These are phyloP conservation scores for Zootoca vivipara DNA, from an alignment of 2,113 vertebrate genomes.

Conservation along the genomic window DNA sequence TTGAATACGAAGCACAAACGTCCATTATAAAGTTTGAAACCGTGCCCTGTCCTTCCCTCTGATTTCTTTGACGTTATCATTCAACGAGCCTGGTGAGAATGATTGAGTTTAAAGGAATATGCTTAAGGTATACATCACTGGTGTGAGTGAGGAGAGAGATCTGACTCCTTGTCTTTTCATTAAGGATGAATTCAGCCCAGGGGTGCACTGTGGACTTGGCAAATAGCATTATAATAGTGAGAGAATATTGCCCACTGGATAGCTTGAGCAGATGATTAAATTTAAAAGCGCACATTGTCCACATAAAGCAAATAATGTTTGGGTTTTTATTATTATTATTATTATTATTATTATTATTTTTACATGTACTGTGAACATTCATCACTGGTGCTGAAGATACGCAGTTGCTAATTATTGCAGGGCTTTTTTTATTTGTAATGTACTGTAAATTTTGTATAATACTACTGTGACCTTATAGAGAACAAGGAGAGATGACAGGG, in stretches of 20 bases:
- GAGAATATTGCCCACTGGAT: conserved; percentile 79
- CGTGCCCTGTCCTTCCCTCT: conserved; percentile 52
- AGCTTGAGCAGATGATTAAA: conserved; percentile 87
- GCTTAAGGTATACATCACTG: conserved; percentile 50
- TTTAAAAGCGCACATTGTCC: conserved; percentile 81
- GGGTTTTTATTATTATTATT: conserved; percentile 17
- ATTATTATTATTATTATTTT: conserved; percentile 33
- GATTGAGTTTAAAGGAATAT: conserved; percentile 68
- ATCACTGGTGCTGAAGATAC: conserved; percentile 77
- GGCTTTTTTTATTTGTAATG: conserved; percentile 78
- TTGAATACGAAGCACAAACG: conserved; percentile 9
- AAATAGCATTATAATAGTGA: conserved; percentile 84
- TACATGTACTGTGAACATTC: conserved; percentile 81
- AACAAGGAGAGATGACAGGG: conserved; percentile 75
- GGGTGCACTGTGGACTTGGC: conserved; percentile 81
- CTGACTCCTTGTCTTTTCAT: conserved; percentile 80
- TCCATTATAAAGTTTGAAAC: conserved; percentile 63
- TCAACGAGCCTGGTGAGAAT: conserved; percentile 63
- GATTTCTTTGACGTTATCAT: conserved; percentile 48
- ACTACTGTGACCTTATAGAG: conserved; percentile 79
- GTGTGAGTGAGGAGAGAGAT: conserved; percentile 63
- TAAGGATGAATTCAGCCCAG: conserved; percentile 88
- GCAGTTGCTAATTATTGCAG: conserved; percentile 81
- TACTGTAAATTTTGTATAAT: conserved; percentile 82
- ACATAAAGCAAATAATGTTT: conserved; percentile 78